A percentile compares a stretch with the other conserved stretches of the same genome.
Conservation (phyloP, 1,140 invertebrate genomes). For the Holcopasites calliopsidis region DNA sequence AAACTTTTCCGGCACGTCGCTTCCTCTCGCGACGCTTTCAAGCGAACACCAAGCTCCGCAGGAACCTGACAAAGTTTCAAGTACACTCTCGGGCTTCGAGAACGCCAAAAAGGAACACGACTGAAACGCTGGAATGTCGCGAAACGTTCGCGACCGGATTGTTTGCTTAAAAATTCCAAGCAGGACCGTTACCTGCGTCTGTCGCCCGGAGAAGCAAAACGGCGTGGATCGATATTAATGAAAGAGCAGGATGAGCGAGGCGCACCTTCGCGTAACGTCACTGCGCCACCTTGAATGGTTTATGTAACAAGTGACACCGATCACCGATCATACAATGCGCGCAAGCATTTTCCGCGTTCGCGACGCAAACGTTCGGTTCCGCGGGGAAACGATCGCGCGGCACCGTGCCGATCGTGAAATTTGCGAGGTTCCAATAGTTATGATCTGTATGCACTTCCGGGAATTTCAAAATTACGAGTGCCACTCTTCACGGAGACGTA, state of each 20-base stretch:
- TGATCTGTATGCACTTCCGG: not conserved
- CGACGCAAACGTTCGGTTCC: conserved; percentile 26
- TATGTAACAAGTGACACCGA: conserved; percentile 66
- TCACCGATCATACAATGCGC: conserved; percentile 45
- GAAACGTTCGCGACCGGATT: too few species aligned
- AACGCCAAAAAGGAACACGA: too few species aligned
- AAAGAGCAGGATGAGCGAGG: conserved; percentile 70
- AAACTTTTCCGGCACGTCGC: too few species aligned
- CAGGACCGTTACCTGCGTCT: conserved; percentile 44
- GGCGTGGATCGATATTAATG: conserved; percentile 63
- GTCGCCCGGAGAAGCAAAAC: conserved; percentile 22
- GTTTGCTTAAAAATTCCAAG: not conserved
- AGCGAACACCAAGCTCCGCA: too few species aligned
- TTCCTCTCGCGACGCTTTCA: too few species aligned
- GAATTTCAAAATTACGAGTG: not conserved
- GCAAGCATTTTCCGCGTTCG: conserved; percentile 19
- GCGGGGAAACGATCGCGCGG: not conserved
- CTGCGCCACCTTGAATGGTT: conserved; percentile 71
- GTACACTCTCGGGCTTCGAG: too few species aligned
- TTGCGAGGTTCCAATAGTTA: not conserved
- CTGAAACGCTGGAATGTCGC: too few species aligned
- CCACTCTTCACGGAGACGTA: not conserved
- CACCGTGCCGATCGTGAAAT: not conserved
- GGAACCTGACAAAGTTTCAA: too few species aligned
- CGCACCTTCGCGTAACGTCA: conserved; percentile 71